Evolutionary conservation across 1,140 invertebrate genomes (phyloP).

Genomic region (Drosophila quadrilineata): DNA sequence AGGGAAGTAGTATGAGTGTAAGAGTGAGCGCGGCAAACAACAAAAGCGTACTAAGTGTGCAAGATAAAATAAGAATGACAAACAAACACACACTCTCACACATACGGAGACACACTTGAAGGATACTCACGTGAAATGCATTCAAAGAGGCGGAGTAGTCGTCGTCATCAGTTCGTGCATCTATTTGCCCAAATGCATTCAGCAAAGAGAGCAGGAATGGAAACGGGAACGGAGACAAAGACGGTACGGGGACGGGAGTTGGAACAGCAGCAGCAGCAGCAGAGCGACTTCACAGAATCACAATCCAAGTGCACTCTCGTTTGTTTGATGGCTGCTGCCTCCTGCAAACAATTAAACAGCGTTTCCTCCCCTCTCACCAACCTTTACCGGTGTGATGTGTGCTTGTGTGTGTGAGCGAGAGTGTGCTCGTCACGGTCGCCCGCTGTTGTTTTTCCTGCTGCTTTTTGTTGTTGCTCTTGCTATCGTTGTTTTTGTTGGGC

Average conservation of each 20-base stretch:
- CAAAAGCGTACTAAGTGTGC: slow-evolving; percentile 13
- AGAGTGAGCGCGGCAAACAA: slow-evolving; percentile 12
- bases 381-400: slow-evolving; percentile 42
- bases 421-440: slow-evolving; percentile 40
- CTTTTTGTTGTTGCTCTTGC: slow-evolving; percentile 18
- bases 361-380: slow-evolving; percentile 61
- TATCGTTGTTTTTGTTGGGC: slow-evolving; percentile 27
- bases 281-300: slow-evolving; percentile 27
- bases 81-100: no score
- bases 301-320: slow-evolving; percentile 51
- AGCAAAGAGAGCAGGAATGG: background rate
- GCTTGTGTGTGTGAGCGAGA: slow-evolving; percentile 26
- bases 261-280: slow-evolving; percentile 9
- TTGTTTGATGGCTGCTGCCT: slow-evolving; percentile 46
- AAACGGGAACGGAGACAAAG: no score
- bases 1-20: no score
- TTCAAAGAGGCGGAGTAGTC: slow-evolving; percentile 22
- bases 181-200: slow-evolving; percentile 28
- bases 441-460: slow-evolving; percentile 30
- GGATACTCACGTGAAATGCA: slow-evolving; percentile 63
- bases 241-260: no score
- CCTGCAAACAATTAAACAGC: slow-evolving; percentile 64
- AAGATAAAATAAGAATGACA: no score
- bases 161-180: slow-evolving; percentile 9
- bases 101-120: slow-evolving; percentile 41